Evolutionary conservation across 37 sponge, comb jelly and placozoan species (phyloP), one percentile per base, ranked within the genome.

Genomic region (Sycon ciliatum): DNA sequence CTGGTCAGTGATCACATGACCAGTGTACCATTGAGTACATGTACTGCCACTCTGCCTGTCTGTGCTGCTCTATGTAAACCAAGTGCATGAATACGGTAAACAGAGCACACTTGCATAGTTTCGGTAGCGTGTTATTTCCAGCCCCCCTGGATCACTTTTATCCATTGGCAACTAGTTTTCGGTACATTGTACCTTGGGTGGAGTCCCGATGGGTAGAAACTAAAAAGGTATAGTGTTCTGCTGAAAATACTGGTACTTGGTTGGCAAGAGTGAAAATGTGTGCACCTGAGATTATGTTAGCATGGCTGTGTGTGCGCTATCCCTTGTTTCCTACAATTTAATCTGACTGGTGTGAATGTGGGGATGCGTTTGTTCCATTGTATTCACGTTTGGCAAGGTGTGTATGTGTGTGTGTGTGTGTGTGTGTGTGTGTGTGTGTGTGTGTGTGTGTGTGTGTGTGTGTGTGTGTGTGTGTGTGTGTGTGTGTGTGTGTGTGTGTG

Each of bases 401-500:
- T 36, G 67, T 27, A 34, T 29, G 32, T 40, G 49, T 76, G 57
- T 28, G 18, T 67, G 67, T 74, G 42, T 67, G 58, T 68, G 38
- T 4, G 57, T 33, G 30, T 1, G 89, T 84, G 34, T 16, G 57
- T 5, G 7, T 54, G 52, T 42, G 6, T 72, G 34, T 26, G 68
- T 66, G 34, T 26, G 36, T 66, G 68, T 66, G 36, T 66, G 36
- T 26, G 36, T 66, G 36, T 66, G 34, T 66, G 68, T 66, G 36
- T 66, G 34, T 67, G 70, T 39, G 60, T 31, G 4, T 53, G 28
- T 4, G 32, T 60, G 31, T 16, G 34, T 55, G 58, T 16, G 9
- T 69, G 39, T 69, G 70, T 69, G 46, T 69, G 24, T 69, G 70
- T 69, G 70, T 69, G 39, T 69, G 70, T 38, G 46, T 69, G 46